Percentiles rank a stretch among this genome's conserved stretches.
Conservation (phyloP, 2,113 vertebrate genomes). For the Lonchura striata region DNA sequence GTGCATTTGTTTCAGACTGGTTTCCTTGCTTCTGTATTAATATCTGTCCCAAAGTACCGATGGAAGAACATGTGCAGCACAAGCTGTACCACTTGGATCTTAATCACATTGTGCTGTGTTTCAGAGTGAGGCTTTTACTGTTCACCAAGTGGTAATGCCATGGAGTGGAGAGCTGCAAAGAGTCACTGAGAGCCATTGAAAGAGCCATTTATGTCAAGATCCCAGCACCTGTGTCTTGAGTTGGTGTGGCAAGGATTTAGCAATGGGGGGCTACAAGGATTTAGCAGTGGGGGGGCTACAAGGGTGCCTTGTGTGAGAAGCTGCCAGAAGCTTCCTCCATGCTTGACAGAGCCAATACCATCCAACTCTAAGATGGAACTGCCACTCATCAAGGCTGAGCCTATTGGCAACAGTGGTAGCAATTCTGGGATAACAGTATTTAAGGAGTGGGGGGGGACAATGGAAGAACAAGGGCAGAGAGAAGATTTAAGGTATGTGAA, state of each 20-base stretch:
- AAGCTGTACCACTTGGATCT: neutral
- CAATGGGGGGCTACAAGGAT: neutral
- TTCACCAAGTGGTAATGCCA: neutral
- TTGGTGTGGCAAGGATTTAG: neutral
- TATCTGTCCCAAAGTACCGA: neutral
- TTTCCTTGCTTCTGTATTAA: neutral
- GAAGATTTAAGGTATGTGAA: neutral
- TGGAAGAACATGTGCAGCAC: neutral
- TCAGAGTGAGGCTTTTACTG: neutral
- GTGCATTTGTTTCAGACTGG: neutral
- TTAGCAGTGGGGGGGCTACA: neutral
- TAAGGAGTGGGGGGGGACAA: neutral
- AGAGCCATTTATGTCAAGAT: neutral
- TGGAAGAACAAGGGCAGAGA: neutral
- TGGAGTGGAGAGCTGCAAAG: neutral
- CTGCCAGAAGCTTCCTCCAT: neutral
- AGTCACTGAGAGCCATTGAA: neutral
- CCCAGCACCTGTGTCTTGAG: neutral
- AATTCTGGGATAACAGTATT: neutral
- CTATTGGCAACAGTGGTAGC: neutral
- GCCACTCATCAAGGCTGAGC: rapidly evolving
- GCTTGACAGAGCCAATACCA: neutral
- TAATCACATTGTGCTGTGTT: neutral
- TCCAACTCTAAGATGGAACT: neutral
- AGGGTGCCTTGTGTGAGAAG: neutral